Conservation (phyloP, 2,113 vertebrate genomes). For the Colistium nudipinnis region DNA sequence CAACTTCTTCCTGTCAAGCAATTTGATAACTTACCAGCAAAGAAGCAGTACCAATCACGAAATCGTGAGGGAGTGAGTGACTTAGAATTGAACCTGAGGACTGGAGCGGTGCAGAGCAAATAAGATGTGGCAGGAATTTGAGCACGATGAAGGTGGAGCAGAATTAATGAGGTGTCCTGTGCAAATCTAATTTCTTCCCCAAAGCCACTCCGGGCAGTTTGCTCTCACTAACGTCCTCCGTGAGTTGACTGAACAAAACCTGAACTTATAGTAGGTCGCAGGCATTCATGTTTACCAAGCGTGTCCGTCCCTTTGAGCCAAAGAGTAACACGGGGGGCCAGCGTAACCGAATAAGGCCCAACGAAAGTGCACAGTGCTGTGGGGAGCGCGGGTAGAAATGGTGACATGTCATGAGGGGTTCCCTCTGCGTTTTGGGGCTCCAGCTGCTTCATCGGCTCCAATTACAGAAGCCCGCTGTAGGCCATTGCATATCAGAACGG, state of each 20-base stretch:
- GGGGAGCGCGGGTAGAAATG: background rate
- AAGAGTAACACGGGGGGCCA: background rate
- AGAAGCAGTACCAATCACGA: background rate
- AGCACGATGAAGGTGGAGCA: background rate
- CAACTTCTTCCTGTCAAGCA: conserved; percentile 1
- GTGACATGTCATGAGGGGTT: background rate
- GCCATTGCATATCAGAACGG: background rate
- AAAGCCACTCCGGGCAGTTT: conserved; percentile 24
- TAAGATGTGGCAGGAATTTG: conserved; percentile 14
- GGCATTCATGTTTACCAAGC: background rate
- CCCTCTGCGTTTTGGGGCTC: background rate
- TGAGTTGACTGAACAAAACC: background rate
- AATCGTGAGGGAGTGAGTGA: background rate
- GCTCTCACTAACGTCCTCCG: background rate
- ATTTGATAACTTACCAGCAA: conserved; percentile 15
- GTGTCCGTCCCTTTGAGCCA: background rate
- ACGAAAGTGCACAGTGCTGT: conserved; percentile 5
- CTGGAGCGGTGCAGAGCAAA: background rate
- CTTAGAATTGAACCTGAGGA: background rate
- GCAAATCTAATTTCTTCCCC: conserved; percentile 23
- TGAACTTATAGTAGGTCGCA: background rate
- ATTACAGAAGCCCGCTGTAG: conserved; percentile 20
- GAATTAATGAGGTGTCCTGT: conserved; percentile 30
- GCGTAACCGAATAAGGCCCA: background rate
- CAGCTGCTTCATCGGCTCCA: conserved; percentile 24